These are phyloP conservation scores for Microctonus aethiopoides DNA, from an alignment of 2,888 invertebrate genomes.

Conservation along the genomic window DNA sequence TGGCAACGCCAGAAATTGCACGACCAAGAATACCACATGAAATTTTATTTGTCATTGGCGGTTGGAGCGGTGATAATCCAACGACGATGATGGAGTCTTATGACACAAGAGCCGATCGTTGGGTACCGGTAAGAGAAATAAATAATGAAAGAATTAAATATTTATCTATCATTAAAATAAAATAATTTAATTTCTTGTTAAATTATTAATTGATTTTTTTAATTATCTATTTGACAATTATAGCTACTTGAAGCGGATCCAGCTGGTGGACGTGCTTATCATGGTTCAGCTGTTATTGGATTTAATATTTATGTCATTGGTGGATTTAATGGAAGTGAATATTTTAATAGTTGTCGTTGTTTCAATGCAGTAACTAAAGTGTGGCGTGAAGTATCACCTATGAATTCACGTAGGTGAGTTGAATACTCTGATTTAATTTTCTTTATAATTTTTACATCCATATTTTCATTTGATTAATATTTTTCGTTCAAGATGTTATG, in stretches of 20 bases:
- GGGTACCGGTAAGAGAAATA: constrained; percentile 75
- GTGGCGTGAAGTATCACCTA: constrained; percentile 88
- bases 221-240: constrained; percentile 45
- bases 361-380: constrained; percentile 86
- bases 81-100: constrained; percentile 83
- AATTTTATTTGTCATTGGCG: constrained; percentile 86
- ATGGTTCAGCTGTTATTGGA: constrained; percentile 90
- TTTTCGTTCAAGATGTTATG: constrained; percentile 88
- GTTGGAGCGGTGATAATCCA: constrained; percentile 75
- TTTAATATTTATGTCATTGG: constrained; percentile 89
- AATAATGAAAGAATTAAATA: background rate
- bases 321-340: constrained; percentile 91
- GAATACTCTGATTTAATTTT: constrained; percentile 12
- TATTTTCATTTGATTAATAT: constrained; percentile 31
- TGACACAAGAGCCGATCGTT: constrained; percentile 88
- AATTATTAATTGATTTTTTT: background rate
- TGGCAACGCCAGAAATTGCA: constrained; percentile 87
- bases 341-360: constrained; percentile 87
- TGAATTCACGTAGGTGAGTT: constrained; percentile 80
- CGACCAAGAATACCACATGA: constrained; percentile 88
- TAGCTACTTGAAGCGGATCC: constrained; percentile 83
- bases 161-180: background rate
- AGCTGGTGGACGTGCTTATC: constrained; percentile 88
- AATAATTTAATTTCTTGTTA: background rate
- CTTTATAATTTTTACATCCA: background rate